Conservation (phyloP, 2,888 invertebrate species). For the Liopterus haemorrhoidalis region DNA sequence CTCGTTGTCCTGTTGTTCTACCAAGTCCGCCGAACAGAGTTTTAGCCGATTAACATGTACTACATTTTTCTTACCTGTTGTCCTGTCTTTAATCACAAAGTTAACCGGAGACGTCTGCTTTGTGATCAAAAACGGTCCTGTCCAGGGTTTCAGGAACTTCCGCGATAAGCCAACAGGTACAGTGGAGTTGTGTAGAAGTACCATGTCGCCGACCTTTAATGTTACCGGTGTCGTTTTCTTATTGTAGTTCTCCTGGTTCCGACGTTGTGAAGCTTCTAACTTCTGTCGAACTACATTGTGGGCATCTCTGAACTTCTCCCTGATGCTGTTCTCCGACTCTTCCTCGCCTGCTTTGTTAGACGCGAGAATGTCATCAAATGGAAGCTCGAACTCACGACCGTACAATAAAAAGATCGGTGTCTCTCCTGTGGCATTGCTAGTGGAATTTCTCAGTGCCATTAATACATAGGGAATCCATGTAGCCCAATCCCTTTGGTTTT, state of each 20-base stretch:
- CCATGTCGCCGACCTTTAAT: conserved; percentile 4
- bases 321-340: neutral
- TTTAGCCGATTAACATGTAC: conserved; percentile 4
- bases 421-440: conserved; percentile 29
- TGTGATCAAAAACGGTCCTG: neutral
- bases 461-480: conserved; percentile 32
- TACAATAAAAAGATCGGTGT: conserved; percentile 30
- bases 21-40: too few relatives aligned
- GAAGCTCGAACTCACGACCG: conserved; percentile 28
- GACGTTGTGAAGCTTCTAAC: neutral
- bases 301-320: neutral
- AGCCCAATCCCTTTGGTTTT: conserved; percentile 35
- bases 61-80: conserved; percentile 4
- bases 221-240: conserved; percentile 1
- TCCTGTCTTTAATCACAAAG: neutral
- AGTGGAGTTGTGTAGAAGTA: neutral
- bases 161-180: conserved; percentile 1
- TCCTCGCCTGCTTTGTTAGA: neutral
- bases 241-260: conserved; percentile 3
- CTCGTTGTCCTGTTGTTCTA: too few relatives aligned
- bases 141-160: conserved; percentile 7
- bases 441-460: conserved; percentile 29
- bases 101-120: conserved; percentile 2
- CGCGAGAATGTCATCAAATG: conserved; percentile 4
- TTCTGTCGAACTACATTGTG: neutral